Percentiles rank a stretch among this genome's conserved stretches.
Evolutionary conservation across 2,113 vertebrate species (phyloP).

Genomic region (Trichechus manatus): DNA sequence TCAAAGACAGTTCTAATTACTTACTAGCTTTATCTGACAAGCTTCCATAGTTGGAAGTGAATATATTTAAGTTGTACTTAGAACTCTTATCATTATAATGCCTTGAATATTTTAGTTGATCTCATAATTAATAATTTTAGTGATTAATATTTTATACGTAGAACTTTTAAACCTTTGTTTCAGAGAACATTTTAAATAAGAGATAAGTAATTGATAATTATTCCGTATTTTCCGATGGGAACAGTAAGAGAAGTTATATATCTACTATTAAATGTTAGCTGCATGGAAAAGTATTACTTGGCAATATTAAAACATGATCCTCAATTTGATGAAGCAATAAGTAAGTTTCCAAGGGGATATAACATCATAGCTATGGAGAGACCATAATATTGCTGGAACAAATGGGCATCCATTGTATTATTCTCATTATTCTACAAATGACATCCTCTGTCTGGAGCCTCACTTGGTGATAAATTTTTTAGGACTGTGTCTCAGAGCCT

Average conservation of each 20-base stretch:
- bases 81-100: conserved; percentile 41
- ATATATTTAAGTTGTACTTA: conserved; percentile 52
- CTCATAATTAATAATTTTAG: conserved; percentile 48
- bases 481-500: background rate
- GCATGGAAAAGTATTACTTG: background rate
- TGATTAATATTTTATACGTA: conserved; percentile 10
- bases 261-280: conserved; percentile 8
- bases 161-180: background rate
- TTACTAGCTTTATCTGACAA: conserved; percentile 2
- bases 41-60: conserved; percentile 40
- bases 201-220: background rate
- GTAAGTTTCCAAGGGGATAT: background rate
- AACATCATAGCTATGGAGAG: background rate
- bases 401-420: background rate
- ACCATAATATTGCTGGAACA: background rate
- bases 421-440: conserved; percentile 1
- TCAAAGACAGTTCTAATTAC: conserved; percentile 37
- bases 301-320: background rate
- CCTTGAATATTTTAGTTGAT: conserved; percentile 58
- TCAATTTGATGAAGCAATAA: background rate
- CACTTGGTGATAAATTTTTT: background rate
- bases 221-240: background rate
- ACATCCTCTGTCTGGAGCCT: background rate
- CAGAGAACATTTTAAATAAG: conserved; percentile 16
- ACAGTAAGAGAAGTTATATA: background rate